Base-by-base conservation (phyloP, 2,797 vertebrate genomes). In the Sebastes aleutianus region DNA sequence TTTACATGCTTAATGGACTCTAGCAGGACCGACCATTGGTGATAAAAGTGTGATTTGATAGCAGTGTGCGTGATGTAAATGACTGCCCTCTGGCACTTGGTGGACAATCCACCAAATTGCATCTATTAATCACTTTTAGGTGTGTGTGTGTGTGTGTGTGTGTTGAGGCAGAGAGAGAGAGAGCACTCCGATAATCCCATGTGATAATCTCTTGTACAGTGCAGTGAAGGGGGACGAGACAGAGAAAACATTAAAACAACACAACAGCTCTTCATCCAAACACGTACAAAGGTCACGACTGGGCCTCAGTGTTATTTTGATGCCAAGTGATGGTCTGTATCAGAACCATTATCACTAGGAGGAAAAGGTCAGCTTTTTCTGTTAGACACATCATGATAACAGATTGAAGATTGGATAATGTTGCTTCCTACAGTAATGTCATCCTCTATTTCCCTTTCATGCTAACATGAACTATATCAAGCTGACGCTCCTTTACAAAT, bases 201-300 rank as follows among this genome's bases (percentile, higher is more conserved):
- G 85, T 88, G 71, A 89, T 91, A 90, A 94, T 94, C 91, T 85
- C 67, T 22, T 68, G 53, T 34, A 39, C 61, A 59, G 78, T 88
- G 71, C 68, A 54, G 66, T 36, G 43, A 63, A 8, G 57, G 61
- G 56, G 18, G n/a, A 14, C 20, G 57, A 71, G 54, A 56, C 22
- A 8, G 47, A 66, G 20, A 32, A 77, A 76, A 72, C 54, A 58
- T 36, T 71, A 12, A 57, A 67, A 74, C 62, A 62, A 70, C 27
- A 39, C 6, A 59, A n/a, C 27, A 62, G 36, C 59, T 54, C 56
- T 24, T 47, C 32, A 70, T 29, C 50, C 14, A 29, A 22, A 74
- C 61, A 56, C 18, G 24, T 24, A n/a, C 39, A 77, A 54, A 85
- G 71, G 56, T 75, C 82, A 75, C 1, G 7, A 26, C 22, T 0